Evolutionary conservation across 2,797 vertebrate genomes (phyloP).

Genomic region (Crenuchus spilurus): DNA sequence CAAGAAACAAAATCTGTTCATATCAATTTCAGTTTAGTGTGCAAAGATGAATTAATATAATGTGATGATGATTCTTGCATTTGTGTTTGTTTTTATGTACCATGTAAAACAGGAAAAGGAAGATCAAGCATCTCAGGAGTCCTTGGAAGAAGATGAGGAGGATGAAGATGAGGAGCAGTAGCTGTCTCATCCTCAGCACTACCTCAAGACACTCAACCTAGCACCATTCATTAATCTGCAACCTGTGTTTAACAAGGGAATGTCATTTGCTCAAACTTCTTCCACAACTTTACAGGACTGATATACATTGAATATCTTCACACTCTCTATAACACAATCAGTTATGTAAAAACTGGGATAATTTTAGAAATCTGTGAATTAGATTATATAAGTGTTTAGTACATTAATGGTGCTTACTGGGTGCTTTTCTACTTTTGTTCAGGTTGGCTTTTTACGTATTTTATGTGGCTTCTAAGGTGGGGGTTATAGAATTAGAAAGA

Average conservation of each 20-base stretch:
- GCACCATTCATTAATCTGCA: conserved; percentile 47
- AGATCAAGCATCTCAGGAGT: conserved; percentile 49
- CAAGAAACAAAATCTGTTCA: background rate
- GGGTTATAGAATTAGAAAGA: conserved; percentile 46
- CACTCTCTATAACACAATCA: conserved; percentile 31
- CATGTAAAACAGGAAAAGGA: conserved; percentile 47
- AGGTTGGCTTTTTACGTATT: conserved; percentile 43
- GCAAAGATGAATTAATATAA: background rate
- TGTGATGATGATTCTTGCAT: background rate
- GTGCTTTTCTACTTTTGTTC: conserved; percentile 53
- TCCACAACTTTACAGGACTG: conserved; percentile 36
- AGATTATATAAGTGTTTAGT: conserved; percentile 47
- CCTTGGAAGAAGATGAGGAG: conserved; percentile 53
- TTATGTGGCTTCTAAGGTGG: conserved; percentile 41
- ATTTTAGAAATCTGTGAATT: conserved; percentile 49
- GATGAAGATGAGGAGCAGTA: conserved; percentile 57
- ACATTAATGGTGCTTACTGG: conserved; percentile 49
- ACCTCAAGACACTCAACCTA: conserved; percentile 52
- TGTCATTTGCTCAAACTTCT: conserved; percentile 31
- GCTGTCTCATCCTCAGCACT: conserved; percentile 40
- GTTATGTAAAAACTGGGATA: conserved; percentile 36
- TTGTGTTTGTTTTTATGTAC: background rate
- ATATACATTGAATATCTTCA: conserved; percentile 28
- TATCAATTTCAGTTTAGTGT: background rate
- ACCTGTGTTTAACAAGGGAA: conserved; percentile 36